These are phyloP conservation scores for Drosophila trapezifrons DNA, from an alignment of 1,140 invertebrate species.

Conservation along the genomic window DNA sequence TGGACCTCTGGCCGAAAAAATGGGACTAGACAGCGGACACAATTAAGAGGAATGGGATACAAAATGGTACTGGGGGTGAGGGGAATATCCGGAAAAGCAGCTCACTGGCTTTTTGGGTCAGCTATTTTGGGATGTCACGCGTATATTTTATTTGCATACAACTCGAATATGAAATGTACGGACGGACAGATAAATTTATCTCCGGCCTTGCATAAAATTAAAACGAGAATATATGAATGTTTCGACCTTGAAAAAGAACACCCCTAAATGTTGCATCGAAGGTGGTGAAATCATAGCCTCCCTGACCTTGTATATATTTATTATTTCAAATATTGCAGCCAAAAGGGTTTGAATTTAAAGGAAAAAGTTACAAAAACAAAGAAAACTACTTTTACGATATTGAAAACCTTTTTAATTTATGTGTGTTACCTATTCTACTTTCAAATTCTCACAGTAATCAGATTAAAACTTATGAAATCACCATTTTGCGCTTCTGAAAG, in stretches of 20 bases:
- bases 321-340: neutral
- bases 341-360: neutral
- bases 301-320: constrained; percentile 19
- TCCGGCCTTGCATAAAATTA: constrained; percentile 21
- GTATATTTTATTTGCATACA: constrained; percentile 25
- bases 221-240: neutral
- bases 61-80: neutral
- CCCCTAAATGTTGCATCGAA: constrained; percentile 10
- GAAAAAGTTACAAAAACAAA: neutral
- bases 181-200: constrained; percentile 1
- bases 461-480: no score
- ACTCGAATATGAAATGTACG: constrained; percentile 1
- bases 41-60: constrained; percentile 24
- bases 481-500: no score
- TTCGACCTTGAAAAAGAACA: constrained; percentile 27
- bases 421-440: no score
- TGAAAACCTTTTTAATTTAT: no score
- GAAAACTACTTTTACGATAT: no score
- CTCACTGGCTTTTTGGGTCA: constrained; percentile 60
- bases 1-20: constrained; percentile 44
- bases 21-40: constrained; percentile 29
- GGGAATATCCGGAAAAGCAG: constrained; percentile 22
- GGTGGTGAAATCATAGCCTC: constrained; percentile 1
- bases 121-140: constrained; percentile 63
- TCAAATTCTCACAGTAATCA: no score